Percentiles rank a stretch among this genome's conserved stretches.
Evolutionary conservation across 2,113 vertebrate genomes (phyloP).

Genomic region (Steatornis caripensis): DNA sequence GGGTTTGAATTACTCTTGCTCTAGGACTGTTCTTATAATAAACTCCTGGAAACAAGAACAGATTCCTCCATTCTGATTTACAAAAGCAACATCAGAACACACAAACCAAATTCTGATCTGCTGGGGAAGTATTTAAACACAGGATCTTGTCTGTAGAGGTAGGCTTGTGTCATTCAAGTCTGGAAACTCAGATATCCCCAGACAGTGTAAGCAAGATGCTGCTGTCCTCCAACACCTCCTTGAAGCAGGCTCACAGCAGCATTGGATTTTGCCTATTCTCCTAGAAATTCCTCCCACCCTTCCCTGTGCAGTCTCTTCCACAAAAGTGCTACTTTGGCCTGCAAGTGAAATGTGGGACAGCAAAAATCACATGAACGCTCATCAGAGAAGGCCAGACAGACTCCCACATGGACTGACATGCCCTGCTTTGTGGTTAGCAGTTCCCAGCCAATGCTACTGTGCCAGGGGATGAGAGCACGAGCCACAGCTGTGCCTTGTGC

Average conservation of each 20-base stretch:
- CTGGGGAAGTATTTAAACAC: background rate
- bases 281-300: background rate
- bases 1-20: background rate
- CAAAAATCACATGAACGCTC: background rate
- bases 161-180: background rate
- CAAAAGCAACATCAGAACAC: background rate
- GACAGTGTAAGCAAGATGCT: background rate
- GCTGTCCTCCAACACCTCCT: background rate
- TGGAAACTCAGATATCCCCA: background rate
- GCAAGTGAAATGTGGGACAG: background rate
- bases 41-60: background rate
- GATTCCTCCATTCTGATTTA: background rate
- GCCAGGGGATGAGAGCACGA: fast-evolving
- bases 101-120: background rate
- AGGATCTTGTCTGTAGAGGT: background rate
- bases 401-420: no score
- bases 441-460: background rate
- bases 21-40: background rate
- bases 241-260: background rate
- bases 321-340: background rate
- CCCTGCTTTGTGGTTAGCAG: fast-evolving
- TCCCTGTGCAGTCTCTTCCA: background rate
- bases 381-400: background rate
- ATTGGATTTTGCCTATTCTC: background rate
- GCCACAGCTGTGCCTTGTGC: background rate